Evolutionary conservation across 2,888 invertebrate species (phyloP).

Genomic region (Thelaira solivaga): DNA sequence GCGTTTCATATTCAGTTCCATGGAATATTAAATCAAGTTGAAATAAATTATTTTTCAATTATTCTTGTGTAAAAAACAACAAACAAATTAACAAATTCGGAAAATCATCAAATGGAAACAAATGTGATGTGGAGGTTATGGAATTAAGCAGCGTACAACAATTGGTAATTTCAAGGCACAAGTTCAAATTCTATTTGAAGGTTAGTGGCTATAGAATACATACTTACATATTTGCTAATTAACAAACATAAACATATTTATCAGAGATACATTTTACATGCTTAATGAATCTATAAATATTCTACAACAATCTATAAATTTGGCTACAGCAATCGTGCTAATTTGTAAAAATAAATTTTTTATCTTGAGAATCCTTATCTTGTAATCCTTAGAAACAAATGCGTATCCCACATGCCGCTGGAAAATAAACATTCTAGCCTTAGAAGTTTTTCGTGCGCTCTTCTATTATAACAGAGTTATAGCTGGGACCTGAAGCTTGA

Average conservation of each 20-base stretch:
- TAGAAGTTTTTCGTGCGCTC: too few relatives aligned
- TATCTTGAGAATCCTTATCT: too few relatives aligned
- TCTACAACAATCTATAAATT: too few relatives aligned
- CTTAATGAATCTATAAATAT: too few relatives aligned
- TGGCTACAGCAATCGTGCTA: too few relatives aligned
- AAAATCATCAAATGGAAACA: constrained; percentile 37
- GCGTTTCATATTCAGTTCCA: constrained; percentile 45
- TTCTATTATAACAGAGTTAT: too few relatives aligned
- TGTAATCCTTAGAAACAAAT: too few relatives aligned
- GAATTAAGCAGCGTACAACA: neutral
- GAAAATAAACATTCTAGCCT: too few relatives aligned
- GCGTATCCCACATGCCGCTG: too few relatives aligned
- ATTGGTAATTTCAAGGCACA: constrained; percentile 51
- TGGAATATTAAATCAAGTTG: constrained; percentile 52
- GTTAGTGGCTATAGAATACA: constrained; percentile 33
- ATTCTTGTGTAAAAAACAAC: constrained; percentile 33
- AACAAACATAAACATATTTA: neutral
- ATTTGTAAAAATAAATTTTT: too few relatives aligned
- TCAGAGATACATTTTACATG: too few relatives aligned
- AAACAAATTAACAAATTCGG: neutral
- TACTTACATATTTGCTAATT: neutral
- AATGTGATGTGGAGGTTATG: constrained; percentile 54
- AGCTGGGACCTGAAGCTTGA: too few relatives aligned
- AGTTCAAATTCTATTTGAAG: constrained; percentile 52
- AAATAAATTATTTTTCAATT: constrained; percentile 54